These are phyloP conservation scores for Tapirus terrestris DNA, from an alignment of 2,113 vertebrate genomes.

Conservation along the genomic window DNA sequence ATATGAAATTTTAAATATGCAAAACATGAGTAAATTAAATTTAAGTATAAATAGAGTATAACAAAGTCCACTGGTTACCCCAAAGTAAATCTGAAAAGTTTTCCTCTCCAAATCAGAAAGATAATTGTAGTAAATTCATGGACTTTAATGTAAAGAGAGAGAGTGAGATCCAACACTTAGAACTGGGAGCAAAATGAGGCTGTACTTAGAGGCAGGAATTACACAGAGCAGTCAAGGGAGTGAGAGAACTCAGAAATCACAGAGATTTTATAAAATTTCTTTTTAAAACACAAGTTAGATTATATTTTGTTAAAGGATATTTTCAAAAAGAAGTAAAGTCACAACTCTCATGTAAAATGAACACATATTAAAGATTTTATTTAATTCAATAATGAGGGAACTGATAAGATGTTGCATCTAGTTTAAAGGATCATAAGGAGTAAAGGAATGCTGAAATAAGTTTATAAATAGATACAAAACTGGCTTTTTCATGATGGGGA, in stretches of 20 bases:
- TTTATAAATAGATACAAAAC: neutral
- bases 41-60: neutral
- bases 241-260: neutral
- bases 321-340: neutral
- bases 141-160: neutral
- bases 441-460: neutral
- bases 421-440: neutral
- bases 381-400: neutral
- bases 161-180: too few species aligned
- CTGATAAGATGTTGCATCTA: neutral
- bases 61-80: neutral
- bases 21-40: neutral
- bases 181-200: neutral
- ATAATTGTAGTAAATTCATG: neutral
- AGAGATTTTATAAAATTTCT: neutral
- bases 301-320: neutral
- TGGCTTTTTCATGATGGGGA: neutral
- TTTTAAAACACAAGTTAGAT: neutral
- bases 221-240: neutral
- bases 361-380: neutral
- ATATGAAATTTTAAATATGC: neutral
- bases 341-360: neutral
- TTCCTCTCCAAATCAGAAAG: neutral
- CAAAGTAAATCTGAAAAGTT: neutral
- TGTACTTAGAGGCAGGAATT: neutral